Percentiles rank a stretch among this genome's conserved stretches.
phyloP scores from a whole-genome alignment of 2,888 invertebrate species.

The Brachyopa scutellaris region DNA sequence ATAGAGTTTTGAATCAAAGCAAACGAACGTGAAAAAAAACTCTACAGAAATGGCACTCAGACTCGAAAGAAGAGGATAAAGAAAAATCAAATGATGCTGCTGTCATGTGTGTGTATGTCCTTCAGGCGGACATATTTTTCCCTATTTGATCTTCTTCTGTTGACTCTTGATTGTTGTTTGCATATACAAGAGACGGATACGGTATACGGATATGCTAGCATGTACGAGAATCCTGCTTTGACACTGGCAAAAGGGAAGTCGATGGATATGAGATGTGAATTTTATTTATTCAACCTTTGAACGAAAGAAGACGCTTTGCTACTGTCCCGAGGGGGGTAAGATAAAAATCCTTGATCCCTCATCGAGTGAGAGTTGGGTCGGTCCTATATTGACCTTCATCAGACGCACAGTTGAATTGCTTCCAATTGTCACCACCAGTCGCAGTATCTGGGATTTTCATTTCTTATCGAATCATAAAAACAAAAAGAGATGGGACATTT shows the following conservation, averaged over 20 bases:
- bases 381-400: too few relatives aligned
- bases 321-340: background rate
- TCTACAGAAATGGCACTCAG: background rate
- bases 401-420: too few relatives aligned
- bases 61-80: background rate
- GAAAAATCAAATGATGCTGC: background rate
- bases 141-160: slow-evolving; percentile 37
- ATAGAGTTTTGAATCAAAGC: background rate
- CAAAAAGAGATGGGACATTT: too few relatives aligned
- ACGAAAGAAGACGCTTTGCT: background rate
- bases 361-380: too few relatives aligned
- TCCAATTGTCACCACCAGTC: too few relatives aligned
- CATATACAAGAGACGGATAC: background rate
- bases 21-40: background rate
- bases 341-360: background rate
- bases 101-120: background rate
- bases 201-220: background rate
- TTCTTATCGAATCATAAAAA: too few relatives aligned
- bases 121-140: slow-evolving; percentile 15
- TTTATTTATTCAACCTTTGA: slow-evolving; percentile 15
- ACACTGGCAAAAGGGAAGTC: slow-evolving; percentile 23
- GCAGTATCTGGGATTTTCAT: too few relatives aligned
- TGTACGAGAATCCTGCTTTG: slow-evolving; percentile 5
- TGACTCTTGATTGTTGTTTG: slow-evolving; percentile 47
- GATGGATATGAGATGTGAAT: slow-evolving; percentile 16